Conservation (phyloP, 2,113 vertebrate species). For the Lophochroa leadbeateri region DNA sequence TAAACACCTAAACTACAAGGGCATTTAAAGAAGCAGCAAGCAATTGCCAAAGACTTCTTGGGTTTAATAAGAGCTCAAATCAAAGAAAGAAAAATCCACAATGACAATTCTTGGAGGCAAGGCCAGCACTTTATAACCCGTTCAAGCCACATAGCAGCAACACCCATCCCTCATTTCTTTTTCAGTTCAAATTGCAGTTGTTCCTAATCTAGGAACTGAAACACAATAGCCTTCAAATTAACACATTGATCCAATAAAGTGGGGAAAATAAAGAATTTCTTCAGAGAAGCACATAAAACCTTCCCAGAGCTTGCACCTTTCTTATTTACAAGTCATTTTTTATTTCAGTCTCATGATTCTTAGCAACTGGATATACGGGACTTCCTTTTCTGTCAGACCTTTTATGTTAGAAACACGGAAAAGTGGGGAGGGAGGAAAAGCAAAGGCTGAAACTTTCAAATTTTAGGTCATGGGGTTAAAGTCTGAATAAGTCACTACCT, state of each 20-base stretch:
- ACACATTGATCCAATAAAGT: neutral
- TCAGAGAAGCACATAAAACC: neutral
- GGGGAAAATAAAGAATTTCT: neutral
- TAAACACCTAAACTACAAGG: neutral
- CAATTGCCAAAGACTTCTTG: neutral
- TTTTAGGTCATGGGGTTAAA: neutral
- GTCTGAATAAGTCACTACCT: neutral
- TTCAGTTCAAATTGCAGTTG: neutral
- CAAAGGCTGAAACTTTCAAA: neutral
- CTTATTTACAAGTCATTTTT: neutral
- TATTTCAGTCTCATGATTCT: neutral
- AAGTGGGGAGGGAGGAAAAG: neutral
- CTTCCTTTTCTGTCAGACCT: neutral
- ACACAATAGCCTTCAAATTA: neutral
- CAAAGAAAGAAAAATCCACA: neutral
- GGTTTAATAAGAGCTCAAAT: neutral
- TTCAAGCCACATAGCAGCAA: rapidly evolving
- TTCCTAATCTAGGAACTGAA: neutral
- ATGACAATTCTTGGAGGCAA: neutral
- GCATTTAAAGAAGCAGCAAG: neutral
- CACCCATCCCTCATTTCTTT: neutral
- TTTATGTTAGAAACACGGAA: neutral
- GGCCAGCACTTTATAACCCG: neutral
- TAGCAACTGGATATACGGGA: neutral
- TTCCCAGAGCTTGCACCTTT: neutral